phyloP scores from a whole-genome alignment of 1,140 invertebrate species.

The Cyphomyrmex costatus region DNA sequence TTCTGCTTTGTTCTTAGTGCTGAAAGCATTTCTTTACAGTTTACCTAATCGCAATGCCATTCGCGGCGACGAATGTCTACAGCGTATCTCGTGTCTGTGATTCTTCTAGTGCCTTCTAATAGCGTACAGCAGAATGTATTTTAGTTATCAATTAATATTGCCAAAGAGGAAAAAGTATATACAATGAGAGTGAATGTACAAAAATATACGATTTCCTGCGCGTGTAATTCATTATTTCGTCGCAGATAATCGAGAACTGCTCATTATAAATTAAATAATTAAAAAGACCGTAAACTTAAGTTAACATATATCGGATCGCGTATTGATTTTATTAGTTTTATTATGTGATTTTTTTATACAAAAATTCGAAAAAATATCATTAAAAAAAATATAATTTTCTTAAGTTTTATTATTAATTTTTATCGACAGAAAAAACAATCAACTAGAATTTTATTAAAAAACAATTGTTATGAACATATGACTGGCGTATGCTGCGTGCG shows the following conservation, averaged over 20 bases:
- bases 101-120: slow-evolving; percentile 82
- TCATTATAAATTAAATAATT: slow-evolving; percentile 70
- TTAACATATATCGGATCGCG: slow-evolving; percentile 68
- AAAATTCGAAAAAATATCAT: background rate
- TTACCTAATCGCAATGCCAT: slow-evolving; percentile 68
- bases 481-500: slow-evolving; percentile 25
- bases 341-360: slow-evolving; percentile 42
- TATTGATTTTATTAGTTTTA: too few species aligned
- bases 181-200: slow-evolving; percentile 60
- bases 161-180: slow-evolving; percentile 75
- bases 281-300: slow-evolving; percentile 73
- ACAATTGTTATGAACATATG: background rate
- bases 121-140: slow-evolving; percentile 69
- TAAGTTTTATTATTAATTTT: background rate
- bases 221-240: background rate
- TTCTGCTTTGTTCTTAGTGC: slow-evolving; percentile 14
- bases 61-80: slow-evolving; percentile 56
- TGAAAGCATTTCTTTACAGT: slow-evolving; percentile 46
- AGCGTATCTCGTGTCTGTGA: slow-evolving; percentile 80
- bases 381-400: background rate
- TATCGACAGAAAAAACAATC: background rate
- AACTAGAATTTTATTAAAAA: background rate
- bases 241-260: slow-evolving; percentile 24
- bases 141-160: slow-evolving; percentile 73
- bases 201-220: slow-evolving; percentile 45